Evolutionary conservation across 37 sponge, comb jelly and placozoan species (phyloP).

Genomic region (Bolinopsis microptera): DNA sequence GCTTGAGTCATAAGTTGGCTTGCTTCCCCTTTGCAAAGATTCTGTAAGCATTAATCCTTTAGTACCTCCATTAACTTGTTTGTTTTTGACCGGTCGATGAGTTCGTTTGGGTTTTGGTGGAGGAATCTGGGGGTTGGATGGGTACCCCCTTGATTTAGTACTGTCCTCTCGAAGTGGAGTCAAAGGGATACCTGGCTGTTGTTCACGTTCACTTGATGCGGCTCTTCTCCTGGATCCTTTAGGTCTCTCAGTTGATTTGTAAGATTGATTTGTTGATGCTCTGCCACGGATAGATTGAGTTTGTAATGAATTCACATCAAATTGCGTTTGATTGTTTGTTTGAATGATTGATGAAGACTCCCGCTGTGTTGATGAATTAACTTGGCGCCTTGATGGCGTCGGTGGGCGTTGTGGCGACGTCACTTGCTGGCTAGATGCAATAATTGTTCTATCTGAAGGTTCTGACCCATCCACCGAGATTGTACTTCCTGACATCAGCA

Average conservation of each 20-base stretch:
- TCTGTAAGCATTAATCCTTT: background rate
- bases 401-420: background rate
- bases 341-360: too few relatives aligned
- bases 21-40: background rate
- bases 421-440: background rate
- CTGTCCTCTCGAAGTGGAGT: background rate
- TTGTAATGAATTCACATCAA: too few relatives aligned
- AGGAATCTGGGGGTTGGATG: background rate
- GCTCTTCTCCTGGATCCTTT: background rate
- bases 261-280: background rate
- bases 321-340: too few relatives aligned
- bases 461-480: background rate
- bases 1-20: background rate
- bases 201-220: background rate
- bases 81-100: background rate
- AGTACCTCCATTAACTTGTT: background rate
- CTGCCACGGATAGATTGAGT: background rate
- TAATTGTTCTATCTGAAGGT: background rate
- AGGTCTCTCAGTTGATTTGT: background rate
- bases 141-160: background rate
- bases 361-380: background rate
- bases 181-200: background rate
- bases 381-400: background rate
- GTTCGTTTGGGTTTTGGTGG: constrained; percentile 64
- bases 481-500: background rate